Percentiles rank a stretch among this genome's conserved stretches.
Evolutionary conservation across 2,113 vertebrate genomes (phyloP).

Genomic region (Pimephales promelas): DNA sequence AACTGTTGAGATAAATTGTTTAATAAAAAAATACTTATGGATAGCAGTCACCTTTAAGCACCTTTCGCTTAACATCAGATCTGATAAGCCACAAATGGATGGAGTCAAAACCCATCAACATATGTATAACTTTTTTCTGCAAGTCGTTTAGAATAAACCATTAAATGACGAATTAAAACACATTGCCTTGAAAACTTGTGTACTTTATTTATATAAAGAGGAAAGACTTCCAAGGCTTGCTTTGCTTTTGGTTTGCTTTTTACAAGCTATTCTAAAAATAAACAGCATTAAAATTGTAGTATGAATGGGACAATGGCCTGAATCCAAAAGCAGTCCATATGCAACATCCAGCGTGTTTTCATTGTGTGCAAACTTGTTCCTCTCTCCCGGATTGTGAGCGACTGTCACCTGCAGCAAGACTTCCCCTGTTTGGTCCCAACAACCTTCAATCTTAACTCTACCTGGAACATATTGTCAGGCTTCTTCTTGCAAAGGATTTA

Average conservation of each 20-base stretch:
- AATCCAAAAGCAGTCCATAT: constrained; percentile 20
- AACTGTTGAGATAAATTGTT: too few relatives aligned
- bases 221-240: not conserved
- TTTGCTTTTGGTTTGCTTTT: not conserved
- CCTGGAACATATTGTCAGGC: constrained; percentile 17
- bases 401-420: constrained; percentile 62
- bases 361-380: constrained; percentile 33
- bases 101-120: not conserved
- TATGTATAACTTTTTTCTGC: not conserved
- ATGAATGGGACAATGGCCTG: not conserved
- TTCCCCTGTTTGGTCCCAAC: constrained; percentile 50
- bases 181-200: not conserved
- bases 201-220: not conserved
- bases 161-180: not conserved
- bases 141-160: not conserved
- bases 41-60: not conserved
- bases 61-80: not conserved
- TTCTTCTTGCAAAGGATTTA: constrained; percentile 37
- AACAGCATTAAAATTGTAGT: not conserved
- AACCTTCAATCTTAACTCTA: constrained; percentile 23
- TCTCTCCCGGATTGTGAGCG: constrained; percentile 38
- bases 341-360: not conserved
- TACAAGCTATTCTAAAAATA: constrained; percentile 19
- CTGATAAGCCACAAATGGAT: not conserved
- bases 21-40: not conserved